phyloP scores from a whole-genome alignment of 2,797 vertebrate genomes.

The Acanthurus lineatus region DNA sequence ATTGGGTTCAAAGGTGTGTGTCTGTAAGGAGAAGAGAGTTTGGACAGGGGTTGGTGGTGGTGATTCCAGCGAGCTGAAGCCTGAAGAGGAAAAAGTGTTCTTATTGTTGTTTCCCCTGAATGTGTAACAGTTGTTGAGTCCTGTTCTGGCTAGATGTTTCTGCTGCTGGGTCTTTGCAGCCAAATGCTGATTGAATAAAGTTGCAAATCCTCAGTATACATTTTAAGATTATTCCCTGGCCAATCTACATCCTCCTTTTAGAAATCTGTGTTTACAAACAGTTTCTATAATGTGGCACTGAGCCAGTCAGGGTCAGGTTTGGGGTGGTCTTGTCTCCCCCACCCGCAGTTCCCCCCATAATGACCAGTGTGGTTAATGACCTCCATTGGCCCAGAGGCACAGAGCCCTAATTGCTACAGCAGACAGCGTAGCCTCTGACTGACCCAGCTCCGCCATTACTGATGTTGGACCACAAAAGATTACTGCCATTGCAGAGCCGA shows the following conservation, averaged over 20 bases:
- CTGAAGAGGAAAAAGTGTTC: conserved; percentile 24
- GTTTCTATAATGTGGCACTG: conserved; percentile 36
- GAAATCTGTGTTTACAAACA: conserved; percentile 56
- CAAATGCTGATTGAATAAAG: conserved; percentile 33
- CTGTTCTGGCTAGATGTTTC: conserved; percentile 31
- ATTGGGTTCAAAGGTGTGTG: conserved; percentile 67
- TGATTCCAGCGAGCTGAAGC: conserved; percentile 26
- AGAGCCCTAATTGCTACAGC: conserved; percentile 77
- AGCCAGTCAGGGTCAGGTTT: conserved; percentile 54
- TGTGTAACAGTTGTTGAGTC: conserved; percentile 35
- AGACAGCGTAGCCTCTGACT: conserved; percentile 79
- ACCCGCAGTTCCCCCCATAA: conserved; percentile 56
- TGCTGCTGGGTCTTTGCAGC: conserved; percentile 2
- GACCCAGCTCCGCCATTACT: conserved; percentile 74
- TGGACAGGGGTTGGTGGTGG: background rate
- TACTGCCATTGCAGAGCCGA: conserved; percentile 30
- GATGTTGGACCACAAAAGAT: conserved; percentile 63
- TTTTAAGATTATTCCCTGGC: conserved; percentile 6
- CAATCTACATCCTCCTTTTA: background rate
- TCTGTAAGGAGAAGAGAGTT: conserved; percentile 20
- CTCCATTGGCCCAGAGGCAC: conserved; percentile 73
- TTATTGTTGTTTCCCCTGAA: background rate
- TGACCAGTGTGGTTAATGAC: conserved; percentile 82
- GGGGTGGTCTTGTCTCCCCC: conserved; percentile 50
- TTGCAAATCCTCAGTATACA: conserved; percentile 2